Evolutionary conservation across 2,113 vertebrate genomes (phyloP), one percentile per base, ranked within the genome.

Genomic region (Mesembrinibis cayennensis): DNA sequence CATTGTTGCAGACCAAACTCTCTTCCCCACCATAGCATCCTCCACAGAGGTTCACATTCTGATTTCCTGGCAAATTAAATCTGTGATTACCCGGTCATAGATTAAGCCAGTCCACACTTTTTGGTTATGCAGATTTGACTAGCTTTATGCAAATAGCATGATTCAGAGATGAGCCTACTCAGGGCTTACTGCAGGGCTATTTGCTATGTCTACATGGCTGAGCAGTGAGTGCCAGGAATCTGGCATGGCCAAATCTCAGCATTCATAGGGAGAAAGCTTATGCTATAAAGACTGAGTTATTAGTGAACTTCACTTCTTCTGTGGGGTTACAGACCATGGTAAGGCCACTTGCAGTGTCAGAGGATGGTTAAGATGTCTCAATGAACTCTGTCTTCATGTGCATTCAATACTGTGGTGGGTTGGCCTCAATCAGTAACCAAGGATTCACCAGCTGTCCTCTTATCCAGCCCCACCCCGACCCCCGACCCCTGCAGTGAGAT

Each of bases 191-290:
- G 12, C 44, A 61, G 21, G 27, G 13, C 9, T 71, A 6, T 67
- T 80, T 63, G 12, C 49, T 44, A 16, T 8, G 3, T 36, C 38
- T 78, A 34, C n/a, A 26, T 1, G 0, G 29, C 36, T 66, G 44
- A 87, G 30, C 0, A 0, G 3, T 10, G 32, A 65, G 11, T 9
- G 19, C 9, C 42, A 45, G 62, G 42, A 83, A 45, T 44, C 22
- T 40, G 17, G 19, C 2, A 1, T 2, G 13, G 20, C 14, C 9
- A 40, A 5, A 45, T 30, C 22, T 61, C 10, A 8, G 22, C 6
- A 44, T 53, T 63, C 25, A 27, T 2, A 44, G 5, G 10, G 23
- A 66, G 5, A 66, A 14, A 50, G 2, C 2, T 76, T 58, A n/a
- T 11, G 18, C 19, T 50, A 9, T 34, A 29, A 67, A 76, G 67